Evolutionary conservation across 2,797 vertebrate species (phyloP), one percentile per base, ranked within the genome.

Genomic region (Clarias fuscus): DNA sequence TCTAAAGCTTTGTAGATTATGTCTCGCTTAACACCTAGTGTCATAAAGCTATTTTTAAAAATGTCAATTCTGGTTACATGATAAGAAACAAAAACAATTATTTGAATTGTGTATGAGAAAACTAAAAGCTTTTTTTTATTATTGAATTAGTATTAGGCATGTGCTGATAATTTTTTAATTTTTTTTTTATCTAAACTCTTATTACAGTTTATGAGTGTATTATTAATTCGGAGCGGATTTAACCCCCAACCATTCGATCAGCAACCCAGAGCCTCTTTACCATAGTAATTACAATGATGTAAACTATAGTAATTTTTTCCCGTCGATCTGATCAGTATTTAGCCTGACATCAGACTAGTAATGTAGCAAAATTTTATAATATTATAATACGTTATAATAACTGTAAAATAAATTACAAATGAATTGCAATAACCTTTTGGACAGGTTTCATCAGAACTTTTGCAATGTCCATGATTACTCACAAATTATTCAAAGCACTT

Each of bases 1-100:
- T 87, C 89, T 88, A 90, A 85, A 88, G 88, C 88, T 85, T 56
- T 84, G 76, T 80, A 82, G 43, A n/a, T 78, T 83, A 70, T 65
- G 30, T 78, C 82, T 88, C 65, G 37, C 81, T 58, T 82, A 86
- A 89, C 89, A 89, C 89, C 88, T 73, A 75, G 72, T 88, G 87
- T 89, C 88, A 81, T 85, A 89, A 88, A 86, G 88, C 80, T 86
- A 78, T 65, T 0, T 22, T 79, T 33, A 24, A 6, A 33, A 17
- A 6, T 59, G 3, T 30, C 61, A 84, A 58, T 43, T 82, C 83
- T 61, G 43, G 13, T 58, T 71, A 64, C 48, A 78, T 64, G 85
- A 85, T 61, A 40, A 22, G 62, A 83, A 88, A 84, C 70, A 43
- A n/a, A 33, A 78, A 65, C 2, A 24, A 37, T 79, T 20, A 62